Evolutionary conservation across 1,140 invertebrate genomes (phyloP), one percentile per base, ranked within the genome.

Genomic region (Drusus annulatus): DNA sequence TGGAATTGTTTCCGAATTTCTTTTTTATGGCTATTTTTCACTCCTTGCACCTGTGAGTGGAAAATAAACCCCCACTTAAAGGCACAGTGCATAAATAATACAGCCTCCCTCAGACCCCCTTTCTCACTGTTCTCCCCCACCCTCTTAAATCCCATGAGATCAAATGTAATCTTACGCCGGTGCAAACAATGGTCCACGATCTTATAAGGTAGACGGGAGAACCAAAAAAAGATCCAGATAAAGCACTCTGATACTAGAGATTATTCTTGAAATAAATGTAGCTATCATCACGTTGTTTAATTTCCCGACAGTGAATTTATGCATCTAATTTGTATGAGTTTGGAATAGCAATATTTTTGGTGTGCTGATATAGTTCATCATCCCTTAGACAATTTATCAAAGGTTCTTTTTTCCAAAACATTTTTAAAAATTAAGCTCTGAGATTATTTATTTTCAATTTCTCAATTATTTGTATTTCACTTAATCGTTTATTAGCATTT

Each of bases 101-200:
- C 73, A 51, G 17, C 52, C 52, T 21, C 28, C 65, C 63, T 54
- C 36, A 28, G 52, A 65, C 16, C 36, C 60, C 36, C 25, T 60
- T 60, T 31, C 23, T 36, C 58, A 31, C 19, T 23, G 17, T 31
- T n/a, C 17, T 52, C 15, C 28, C 21, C 71, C 71, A 25, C n/a
- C 10, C 45, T 19, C 45, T 21, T 19, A 81, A 83, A 81, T 83
- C 82, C 78, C 82, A 51, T 15, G 82, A 76, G 82, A 83, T 83
- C 82, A 83, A 83, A 81, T 79, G 82, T 83, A 83, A 83, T 83
- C 82, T 83, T 79, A 77, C 78, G 76, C 80, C 60, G 19, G 58
- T 80, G 76, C 77, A 81, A 79, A 83, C 80, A 83, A 81, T 81
- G 60, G 80, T 63, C 75, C 23, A 21, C 28, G 63, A 79, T 77